Conservation (phyloP, 92 coral and sea anemone genomes). For the Meandrina meandrites region DNA sequence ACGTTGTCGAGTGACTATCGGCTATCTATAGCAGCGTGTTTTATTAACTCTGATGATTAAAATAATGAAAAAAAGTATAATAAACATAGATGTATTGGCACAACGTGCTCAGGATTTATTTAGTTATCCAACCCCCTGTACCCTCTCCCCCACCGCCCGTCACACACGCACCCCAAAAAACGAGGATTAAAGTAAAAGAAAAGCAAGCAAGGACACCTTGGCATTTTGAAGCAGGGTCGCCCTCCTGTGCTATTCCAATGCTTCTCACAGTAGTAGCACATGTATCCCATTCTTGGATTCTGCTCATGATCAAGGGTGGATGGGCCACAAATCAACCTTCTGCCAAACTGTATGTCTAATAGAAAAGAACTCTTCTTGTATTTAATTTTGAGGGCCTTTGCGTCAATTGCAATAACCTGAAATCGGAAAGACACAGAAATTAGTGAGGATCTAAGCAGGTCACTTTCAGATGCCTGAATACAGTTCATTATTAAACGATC, state of each 20-base stretch:
- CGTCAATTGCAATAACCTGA: slow-evolving; percentile 21
- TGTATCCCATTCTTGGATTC: slow-evolving; percentile 6
- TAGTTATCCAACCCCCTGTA: no score
- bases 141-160: neutral
- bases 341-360: slow-evolving; percentile 17
- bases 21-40: no score
- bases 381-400: neutral
- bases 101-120: neutral
- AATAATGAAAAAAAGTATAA: no score
- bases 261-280: slow-evolving; percentile 26
- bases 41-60: no score
- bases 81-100: no score
- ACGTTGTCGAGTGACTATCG: no score
- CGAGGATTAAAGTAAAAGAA: neutral
- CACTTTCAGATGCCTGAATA: no score
- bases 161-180: no score
- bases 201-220: slow-evolving; percentile 5
- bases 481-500: no score
- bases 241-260: slow-evolving; percentile 30
- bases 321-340: slow-evolving; percentile 17
- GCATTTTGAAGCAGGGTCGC: neutral
- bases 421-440: neutral
- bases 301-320: slow-evolving; percentile 16
- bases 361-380: neutral
- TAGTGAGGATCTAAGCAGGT: neutral